These are phyloP conservation scores for Actenoides lindsayi DNA, from an alignment of 2,113 vertebrate genomes.

Conservation along the genomic window DNA sequence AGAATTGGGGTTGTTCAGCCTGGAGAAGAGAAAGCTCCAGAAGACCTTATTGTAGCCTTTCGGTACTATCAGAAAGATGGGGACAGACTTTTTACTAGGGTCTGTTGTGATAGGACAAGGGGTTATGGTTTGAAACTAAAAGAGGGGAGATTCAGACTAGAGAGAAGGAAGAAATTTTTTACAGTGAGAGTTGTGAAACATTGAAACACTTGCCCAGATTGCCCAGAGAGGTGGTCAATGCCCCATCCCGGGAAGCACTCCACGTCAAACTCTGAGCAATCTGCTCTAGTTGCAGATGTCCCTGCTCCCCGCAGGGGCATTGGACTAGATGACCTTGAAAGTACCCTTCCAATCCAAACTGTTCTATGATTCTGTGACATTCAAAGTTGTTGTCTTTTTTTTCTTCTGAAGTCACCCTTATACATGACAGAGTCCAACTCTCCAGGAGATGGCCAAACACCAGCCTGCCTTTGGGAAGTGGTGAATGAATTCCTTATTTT, in stretches of 20 bases:
- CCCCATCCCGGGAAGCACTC: not conserved
- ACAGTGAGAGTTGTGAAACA: accelerated
- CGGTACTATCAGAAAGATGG: not conserved
- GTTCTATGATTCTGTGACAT: not conserved
- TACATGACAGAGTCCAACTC: not conserved
- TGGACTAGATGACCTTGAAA: not conserved
- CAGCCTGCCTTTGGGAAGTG: accelerated
- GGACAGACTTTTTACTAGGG: not conserved
- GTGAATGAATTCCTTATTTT: not conserved
- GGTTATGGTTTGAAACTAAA: not conserved
- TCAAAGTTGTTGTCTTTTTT: not conserved
- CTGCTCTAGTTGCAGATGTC: not conserved
- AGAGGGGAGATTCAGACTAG: not conserved
- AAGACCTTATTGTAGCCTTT: not conserved
- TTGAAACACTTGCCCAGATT: not conserved
- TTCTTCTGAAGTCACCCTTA: not conserved
- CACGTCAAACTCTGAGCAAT: not conserved
- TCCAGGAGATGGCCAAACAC: not conserved
- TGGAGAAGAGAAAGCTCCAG: not conserved
- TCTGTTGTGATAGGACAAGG: not conserved
- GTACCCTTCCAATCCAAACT: not conserved
- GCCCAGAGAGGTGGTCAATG: not conserved
- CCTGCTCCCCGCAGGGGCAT: not conserved
- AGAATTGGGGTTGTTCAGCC: not conserved
- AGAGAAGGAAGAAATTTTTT: not conserved